Conservation (phyloP, 2,113 vertebrate species). For the Pyxicephalus adspersus region DNA sequence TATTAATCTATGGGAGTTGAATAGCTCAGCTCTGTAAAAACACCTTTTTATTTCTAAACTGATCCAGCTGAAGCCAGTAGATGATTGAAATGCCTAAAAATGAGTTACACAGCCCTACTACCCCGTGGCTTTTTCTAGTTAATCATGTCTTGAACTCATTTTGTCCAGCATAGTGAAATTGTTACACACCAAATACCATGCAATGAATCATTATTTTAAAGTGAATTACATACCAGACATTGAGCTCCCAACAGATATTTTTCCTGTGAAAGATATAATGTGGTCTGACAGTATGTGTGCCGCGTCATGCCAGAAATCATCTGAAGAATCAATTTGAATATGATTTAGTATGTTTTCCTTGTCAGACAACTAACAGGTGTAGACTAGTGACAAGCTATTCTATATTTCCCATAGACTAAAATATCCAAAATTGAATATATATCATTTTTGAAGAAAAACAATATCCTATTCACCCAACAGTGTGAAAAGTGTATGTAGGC, state of each 20-base stretch:
- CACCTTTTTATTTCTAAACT: background rate
- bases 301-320: background rate
- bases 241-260: background rate
- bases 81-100: constrained; percentile 41
- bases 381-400: no score
- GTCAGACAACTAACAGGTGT: no score
- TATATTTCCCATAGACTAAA: no score
- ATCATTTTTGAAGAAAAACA: no score
- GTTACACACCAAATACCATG: constrained; percentile 43
- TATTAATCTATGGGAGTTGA: background rate
- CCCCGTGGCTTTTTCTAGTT: constrained; percentile 10
- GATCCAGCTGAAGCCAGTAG: constrained; percentile 8
- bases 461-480: no score
- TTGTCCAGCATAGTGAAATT: constrained; percentile 6
- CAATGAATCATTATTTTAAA: constrained; percentile 39
- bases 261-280: background rate
- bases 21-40: background rate
- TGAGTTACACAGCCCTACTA: background rate
- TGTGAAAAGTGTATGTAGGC: no score
- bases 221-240: background rate
- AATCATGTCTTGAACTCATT: constrained; percentile 51
- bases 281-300: background rate
- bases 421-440: no score
- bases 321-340: background rate
- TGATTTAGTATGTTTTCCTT: background rate